These are phyloP conservation scores for Schlechtendalia chinensis DNA, from an alignment of 1,140 invertebrate species.

Conservation along the genomic window DNA sequence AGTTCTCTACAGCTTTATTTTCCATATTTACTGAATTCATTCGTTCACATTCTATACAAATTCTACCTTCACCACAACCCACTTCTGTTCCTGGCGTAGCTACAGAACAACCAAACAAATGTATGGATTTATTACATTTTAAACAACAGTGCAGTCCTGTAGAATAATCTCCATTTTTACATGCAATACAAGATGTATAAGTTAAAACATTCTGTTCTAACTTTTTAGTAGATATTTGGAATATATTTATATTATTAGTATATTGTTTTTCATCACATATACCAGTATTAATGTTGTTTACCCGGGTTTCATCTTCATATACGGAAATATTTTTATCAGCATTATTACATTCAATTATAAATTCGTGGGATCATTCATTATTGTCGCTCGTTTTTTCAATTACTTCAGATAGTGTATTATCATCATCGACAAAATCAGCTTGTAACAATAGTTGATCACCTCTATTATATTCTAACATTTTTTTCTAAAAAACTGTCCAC, in stretches of 20 bases:
- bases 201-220: neutral
- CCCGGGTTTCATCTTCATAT: neutral
- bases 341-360: neutral
- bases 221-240: neutral
- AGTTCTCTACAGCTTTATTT: neutral
- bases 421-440: neutral
- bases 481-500: neutral
- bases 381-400: neutral
- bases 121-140: neutral
- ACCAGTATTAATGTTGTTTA: too few relatives aligned
- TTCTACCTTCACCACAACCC: neutral
- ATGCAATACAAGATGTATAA: neutral
- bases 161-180: neutral
- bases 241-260: too few relatives aligned
- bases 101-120: constrained; percentile 17
- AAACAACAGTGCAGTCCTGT: neutral
- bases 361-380: neutral
- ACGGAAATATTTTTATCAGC: neutral
- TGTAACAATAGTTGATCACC: neutral
- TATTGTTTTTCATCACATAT: too few relatives aligned
- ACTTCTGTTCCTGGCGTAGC: neutral
- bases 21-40: neutral
- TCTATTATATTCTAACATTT: neutral
- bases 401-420: too few relatives aligned
- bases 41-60: neutral